Conservation (phyloP, 2,797 vertebrate species). For the Eleutherodactylus coqui region DNA sequence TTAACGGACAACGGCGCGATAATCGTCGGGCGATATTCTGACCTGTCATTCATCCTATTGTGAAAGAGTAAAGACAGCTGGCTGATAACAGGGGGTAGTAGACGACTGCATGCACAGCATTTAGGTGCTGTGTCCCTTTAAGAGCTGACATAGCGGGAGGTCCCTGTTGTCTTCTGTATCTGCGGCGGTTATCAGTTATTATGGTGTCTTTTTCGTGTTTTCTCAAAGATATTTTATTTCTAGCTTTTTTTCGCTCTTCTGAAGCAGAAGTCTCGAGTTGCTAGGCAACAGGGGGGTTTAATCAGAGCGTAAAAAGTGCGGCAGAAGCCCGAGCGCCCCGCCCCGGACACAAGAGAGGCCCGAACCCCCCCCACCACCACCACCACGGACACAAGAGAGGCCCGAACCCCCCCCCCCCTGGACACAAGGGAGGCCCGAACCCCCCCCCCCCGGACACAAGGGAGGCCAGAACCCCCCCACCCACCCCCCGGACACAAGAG, state of each 20-base stretch:
- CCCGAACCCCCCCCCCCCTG: no score
- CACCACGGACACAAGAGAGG: no score
- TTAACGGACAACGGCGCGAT: no score
- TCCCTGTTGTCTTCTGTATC: not conserved
- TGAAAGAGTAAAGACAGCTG: not conserved
- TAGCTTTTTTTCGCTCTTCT: constrained; percentile 6
- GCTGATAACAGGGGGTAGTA: not conserved
- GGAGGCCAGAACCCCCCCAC: no score
- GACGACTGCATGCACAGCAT: not conserved
- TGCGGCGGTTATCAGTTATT: not conserved
- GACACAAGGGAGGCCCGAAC: no score
- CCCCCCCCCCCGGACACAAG: no score
- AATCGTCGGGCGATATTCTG: no score
- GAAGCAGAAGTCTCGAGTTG: not conserved
- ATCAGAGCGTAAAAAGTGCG: constrained; percentile 17
- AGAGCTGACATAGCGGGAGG: not conserved
- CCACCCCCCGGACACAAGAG: no score
- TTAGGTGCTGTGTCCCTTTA: not conserved
- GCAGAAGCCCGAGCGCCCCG: not conserved
- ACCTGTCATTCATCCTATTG: not conserved
- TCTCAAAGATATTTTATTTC: constrained; percentile 17
- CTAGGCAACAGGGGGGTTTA: constrained; percentile 21
- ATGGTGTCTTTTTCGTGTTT: not conserved
- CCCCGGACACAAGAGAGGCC: not conserved
- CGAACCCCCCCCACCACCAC: no score